Evolutionary conservation across 2,797 vertebrate genomes (phyloP), one percentile per base, ranked within the genome.

Genomic region (Rhinophrynus dorsalis): DNA sequence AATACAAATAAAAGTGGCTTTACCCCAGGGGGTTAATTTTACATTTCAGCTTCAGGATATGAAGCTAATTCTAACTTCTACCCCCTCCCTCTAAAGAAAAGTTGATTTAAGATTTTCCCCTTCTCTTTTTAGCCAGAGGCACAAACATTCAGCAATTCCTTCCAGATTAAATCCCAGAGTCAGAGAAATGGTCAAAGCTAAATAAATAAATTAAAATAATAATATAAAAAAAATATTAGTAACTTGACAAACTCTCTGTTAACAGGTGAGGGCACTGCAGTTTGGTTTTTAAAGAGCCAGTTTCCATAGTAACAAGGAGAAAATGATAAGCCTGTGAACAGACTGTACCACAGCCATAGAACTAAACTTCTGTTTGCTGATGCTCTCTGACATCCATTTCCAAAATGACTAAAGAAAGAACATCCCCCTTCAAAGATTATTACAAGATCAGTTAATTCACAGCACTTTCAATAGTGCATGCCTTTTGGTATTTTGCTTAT

Each of bases 201-300:
- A 73, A 57, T n/a, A 64, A 64, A 72, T 23, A 48, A 65, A 72
- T 44, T 65, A 51, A 65, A 32, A 38, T 30, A 71, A 45, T 38
- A 51, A n/a, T 47, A 38, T 47, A 48, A 57, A 38, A 64, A 63
- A 50, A 51, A 59, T 30, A 72, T 57, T 65, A 58, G 44, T 45
- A 51, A 35, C 52, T 42, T 65, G 44, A 40, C 23, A 64, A 71
- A 64, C 69, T 38, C 44, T 24, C 38, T 37, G 44, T 61, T 51
- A 72, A 72, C 69, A 65, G 69, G 69, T 71, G 60, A 71, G 61
- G 61, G 54, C 60, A 65, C 21, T 59, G 60, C 44, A 65, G 69
- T 59, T 65, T 64, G 40, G 26, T 62, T 68, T 68, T 45, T 63
- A 48, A 63, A 64, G 30, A 56, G 15, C 58, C 24, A 65, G 69